Base-by-base conservation (phyloP, 2,888 invertebrate species). In the Chrysolina americana region DNA sequence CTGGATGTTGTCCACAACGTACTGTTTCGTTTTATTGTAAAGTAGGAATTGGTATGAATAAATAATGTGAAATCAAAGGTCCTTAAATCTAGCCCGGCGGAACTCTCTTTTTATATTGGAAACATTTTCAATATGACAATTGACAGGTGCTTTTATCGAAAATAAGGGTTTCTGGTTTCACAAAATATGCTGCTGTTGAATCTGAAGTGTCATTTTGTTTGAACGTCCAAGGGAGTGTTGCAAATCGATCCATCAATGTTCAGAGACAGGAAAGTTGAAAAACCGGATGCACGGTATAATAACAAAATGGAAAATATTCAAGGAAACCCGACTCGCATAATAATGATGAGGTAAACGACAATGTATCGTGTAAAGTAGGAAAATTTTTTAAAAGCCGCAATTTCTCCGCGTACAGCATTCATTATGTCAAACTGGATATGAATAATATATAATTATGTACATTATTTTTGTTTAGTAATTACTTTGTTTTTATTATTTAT, bases 401-500 rank as follows among this genome's bases (percentile, higher is more conserved):
- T 74, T 69, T 68, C 78, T 70, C 63, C 50, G 63, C 74, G 70
- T 66, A 56, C 62, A 73, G 62, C 73, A 68, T 73, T 75, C 70
- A 74, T 77, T 75, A 72, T 72, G 71, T 73, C 69, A 65, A 75
- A 76, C 28, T 76, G 63, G 64, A 72, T 74, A 74, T 73, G 73
- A 73, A 75, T 77, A 77, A 77, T 74, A 77, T 80, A 74, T 77
- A 79, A 79, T 81, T 78, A 80, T 69, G 77, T 71, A 69, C 70
- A 79, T 78, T 78, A 81, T 79, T 77, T 73, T 76, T 53, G 73
- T 77, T 73, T 74, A 53, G 78, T 81, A 79, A 80, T 81, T 80
- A 80, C 74, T 76, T 79, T 80, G 78, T 81, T 80, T 78, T 79
- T 80, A 78, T 76, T 79, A 80, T 80, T 79, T 80, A 78, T 75